These are phyloP conservation scores for Nycticebus coucang DNA, from an alignment of 2,113 vertebrate genomes.

Conservation along the genomic window DNA sequence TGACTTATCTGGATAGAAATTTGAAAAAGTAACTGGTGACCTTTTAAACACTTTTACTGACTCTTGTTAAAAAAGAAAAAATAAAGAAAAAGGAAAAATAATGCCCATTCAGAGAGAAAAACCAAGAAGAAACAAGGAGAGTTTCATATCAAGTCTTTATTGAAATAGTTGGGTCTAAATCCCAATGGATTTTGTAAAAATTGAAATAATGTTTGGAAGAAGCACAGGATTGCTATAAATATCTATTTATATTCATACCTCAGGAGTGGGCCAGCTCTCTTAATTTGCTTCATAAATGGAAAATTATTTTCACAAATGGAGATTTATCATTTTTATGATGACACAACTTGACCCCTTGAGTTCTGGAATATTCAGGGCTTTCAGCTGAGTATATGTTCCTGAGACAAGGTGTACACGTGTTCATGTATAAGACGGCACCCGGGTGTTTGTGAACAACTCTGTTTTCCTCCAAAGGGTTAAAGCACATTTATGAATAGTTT, in stretches of 20 bases:
- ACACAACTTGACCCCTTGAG: conserved; percentile 24
- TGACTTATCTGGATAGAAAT: conserved; percentile 83
- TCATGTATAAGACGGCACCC: not conserved
- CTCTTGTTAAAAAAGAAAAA: conserved; percentile 66
- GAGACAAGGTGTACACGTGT: not conserved
- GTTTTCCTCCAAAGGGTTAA: not conserved
- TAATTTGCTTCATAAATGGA: conserved; percentile 73
- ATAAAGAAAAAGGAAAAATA: conserved; percentile 34
- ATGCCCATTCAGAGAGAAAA: not conserved
- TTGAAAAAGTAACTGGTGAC: conserved; percentile 83
- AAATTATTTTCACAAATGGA: conserved; percentile 66
- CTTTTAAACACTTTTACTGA: conserved; percentile 84
- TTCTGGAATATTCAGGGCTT: conserved; percentile 34
- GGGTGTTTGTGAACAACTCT: not conserved
- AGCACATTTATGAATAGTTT: conserved; percentile 38
- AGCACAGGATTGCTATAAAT: conserved; percentile 64
- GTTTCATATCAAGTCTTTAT: conserved; percentile 77
- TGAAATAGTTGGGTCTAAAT: conserved; percentile 67
- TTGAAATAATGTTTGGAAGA: conserved; percentile 70
- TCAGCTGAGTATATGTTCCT: not conserved
- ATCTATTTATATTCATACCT: conserved; percentile 75
- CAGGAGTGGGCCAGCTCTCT: conserved; percentile 42
- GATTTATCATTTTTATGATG: conserved; percentile 55
- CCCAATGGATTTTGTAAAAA: conserved; percentile 71
- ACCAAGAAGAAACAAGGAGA: conserved; percentile 55